A percentile compares a stretch with the other conserved stretches of the same genome.
Conservation (phyloP, 2,113 vertebrate genomes). For the Origma solitaria region DNA sequence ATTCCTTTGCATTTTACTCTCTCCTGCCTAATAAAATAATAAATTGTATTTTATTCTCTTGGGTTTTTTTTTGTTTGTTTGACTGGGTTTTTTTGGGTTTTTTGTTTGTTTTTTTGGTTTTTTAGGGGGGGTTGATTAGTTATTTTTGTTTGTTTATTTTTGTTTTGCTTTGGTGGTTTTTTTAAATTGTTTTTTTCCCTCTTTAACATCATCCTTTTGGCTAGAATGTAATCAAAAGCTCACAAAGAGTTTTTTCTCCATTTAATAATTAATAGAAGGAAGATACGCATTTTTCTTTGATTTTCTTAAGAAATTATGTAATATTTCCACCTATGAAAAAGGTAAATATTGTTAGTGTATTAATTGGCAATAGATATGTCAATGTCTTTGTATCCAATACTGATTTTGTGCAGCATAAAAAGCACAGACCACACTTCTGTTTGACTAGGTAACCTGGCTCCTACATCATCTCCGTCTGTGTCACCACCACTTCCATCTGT, state of each 20-base stretch:
- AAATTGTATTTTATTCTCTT: background rate
- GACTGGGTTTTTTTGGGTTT: background rate
- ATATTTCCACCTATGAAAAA: background rate
- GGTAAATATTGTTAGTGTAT: background rate
- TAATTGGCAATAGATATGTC: background rate
- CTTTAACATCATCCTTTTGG: background rate
- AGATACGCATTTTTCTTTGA: background rate
- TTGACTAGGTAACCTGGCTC: conserved; percentile 31
- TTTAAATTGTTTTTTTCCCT: rapidly evolving
- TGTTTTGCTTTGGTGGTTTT: background rate
- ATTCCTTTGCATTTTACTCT: background rate
- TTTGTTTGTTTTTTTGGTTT: too few relatives aligned
- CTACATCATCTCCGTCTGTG: background rate
- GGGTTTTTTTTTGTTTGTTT: too few relatives aligned
- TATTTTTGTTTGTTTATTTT: background rate
- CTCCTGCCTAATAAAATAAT: background rate
- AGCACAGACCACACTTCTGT: background rate
- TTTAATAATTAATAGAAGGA: background rate
- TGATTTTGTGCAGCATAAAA: background rate
- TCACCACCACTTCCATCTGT: conserved; percentile 61
- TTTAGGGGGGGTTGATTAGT: too few relatives aligned
- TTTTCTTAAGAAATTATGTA: background rate
- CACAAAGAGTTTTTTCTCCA: background rate
- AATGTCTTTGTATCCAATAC: background rate
- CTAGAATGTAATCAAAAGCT: background rate